Conservation (phyloP, 2,113 vertebrate species). For the Anser brachyrhynchus region DNA sequence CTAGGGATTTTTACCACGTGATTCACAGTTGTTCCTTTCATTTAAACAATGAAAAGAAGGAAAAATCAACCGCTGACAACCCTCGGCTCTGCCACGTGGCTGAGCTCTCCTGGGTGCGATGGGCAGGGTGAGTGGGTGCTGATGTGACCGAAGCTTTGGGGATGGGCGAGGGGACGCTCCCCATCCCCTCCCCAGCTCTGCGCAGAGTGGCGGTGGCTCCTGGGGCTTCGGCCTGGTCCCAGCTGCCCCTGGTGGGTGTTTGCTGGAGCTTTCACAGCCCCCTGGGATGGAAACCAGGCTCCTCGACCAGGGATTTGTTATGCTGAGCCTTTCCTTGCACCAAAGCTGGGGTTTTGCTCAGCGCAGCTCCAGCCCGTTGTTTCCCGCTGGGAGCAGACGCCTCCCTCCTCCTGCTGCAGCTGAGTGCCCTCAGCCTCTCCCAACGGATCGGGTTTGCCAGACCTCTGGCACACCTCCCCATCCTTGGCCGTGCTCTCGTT, state of each 20-base stretch:
- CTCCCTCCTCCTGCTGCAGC: neutral
- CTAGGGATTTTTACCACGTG: constrained; percentile 39
- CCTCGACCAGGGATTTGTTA: neutral
- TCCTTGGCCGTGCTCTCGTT: neutral
- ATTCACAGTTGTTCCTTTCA: constrained; percentile 48
- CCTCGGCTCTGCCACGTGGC: neutral
- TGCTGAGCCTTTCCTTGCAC: neutral
- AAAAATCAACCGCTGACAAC: neutral
- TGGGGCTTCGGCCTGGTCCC: neutral
- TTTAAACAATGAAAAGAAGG: neutral
- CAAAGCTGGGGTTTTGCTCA: neutral
- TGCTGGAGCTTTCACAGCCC: neutral
- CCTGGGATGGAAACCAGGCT: neutral
- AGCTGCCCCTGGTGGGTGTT: rapidly evolving
- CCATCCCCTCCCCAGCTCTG: neutral
- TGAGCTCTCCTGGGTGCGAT: rapidly evolving
- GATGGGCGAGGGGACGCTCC: rapidly evolving
- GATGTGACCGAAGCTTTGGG: neutral
- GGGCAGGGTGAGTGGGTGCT: neutral
- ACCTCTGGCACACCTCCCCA: neutral
- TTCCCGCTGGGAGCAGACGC: rapidly evolving
- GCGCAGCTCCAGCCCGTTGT: neutral
- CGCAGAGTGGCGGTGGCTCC: neutral
- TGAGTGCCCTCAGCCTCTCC: neutral
- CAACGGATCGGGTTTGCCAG: neutral